Base-by-base conservation (phyloP, 2,888 invertebrate genomes). In the Agrochola macilenta region DNA sequence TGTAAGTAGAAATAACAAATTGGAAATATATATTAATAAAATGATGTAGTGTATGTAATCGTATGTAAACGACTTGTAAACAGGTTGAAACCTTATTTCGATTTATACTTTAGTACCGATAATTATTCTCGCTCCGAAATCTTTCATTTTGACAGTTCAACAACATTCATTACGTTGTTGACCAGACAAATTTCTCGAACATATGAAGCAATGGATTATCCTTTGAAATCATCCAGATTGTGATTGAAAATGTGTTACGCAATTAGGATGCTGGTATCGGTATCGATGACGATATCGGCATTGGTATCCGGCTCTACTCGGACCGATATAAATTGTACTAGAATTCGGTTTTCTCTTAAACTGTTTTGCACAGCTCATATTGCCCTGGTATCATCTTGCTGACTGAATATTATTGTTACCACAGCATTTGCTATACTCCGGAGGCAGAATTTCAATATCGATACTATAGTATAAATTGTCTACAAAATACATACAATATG, bases 101-200 rank as follows among this genome's bases (percentile, higher is more conserved):
- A 64, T 72, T 83, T 60, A n/a, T 54, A 58, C 26, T 79, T 39
- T 30, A 83, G 69, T 79, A 79, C 8, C 60, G 57, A 57, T 83
- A 69, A 8, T 54, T 23, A n/a, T 35, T 58, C 17, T n/a, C 14
- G 8, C 0, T 3, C 35, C 30, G 30, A 52, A 60, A 54, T 52
- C 12, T 46, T 12, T 12, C 12, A 46, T 46, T 46, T 14, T 46
- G 46, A 14, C 46, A 46, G 14, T 46, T 46, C 46, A 46, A 46
- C 46, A 46, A 14, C 14, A 46, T 46, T 46, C 14, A 46, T 14
- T 46, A 14, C 46, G 46, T 46, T 46, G 46, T 14, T 46, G 46
- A 46, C 12, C 14, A 4, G 46, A 46, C 46, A 12, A 43, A 14
- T 46, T 46, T 46, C 0, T 46, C 12, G 46, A 46, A 46, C 14